phyloP scores from a whole-genome alignment of 2,888 invertebrate species.

The Philereme transversata region DNA sequence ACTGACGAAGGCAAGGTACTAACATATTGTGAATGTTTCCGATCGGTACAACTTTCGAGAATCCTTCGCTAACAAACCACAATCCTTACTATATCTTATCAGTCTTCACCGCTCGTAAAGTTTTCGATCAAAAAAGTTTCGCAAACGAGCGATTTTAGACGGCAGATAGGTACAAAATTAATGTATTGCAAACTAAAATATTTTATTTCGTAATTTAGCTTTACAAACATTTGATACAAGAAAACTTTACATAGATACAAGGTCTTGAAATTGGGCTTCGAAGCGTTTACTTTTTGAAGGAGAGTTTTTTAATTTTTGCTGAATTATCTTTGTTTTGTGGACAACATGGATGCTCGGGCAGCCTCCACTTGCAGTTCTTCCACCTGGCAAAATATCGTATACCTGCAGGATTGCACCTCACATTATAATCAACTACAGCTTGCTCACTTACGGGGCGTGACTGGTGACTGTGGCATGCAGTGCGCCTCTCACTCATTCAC shows the following conservation, averaged over 20 bases:
- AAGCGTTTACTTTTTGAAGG: slow-evolving; percentile 81
- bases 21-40: slow-evolving; percentile 63
- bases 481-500: slow-evolving; percentile 30
- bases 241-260: slow-evolving; percentile 76
- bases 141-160: slow-evolving; percentile 73
- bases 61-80: slow-evolving; percentile 71
- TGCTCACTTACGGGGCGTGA: slow-evolving; percentile 64
- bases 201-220: slow-evolving; percentile 78
- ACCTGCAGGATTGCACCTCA: slow-evolving; percentile 86
- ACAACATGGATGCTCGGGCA: slow-evolving; percentile 87
- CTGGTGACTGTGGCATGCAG: slow-evolving; percentile 41
- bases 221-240: slow-evolving; percentile 73
- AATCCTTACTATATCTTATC: slow-evolving; percentile 76
- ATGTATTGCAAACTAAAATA: slow-evolving; percentile 66
- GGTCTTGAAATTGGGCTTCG: slow-evolving; percentile 64
- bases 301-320: slow-evolving; percentile 77
- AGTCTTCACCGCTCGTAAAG: slow-evolving; percentile 82
- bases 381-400: slow-evolving; percentile 93
- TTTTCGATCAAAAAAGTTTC: slow-evolving; percentile 71
- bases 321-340: slow-evolving; percentile 85
- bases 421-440: slow-evolving; percentile 82
- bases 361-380: slow-evolving; percentile 92
- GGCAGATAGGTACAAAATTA: slow-evolving; percentile 65
- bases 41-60: slow-evolving; percentile 62
- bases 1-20: slow-evolving; percentile 74